Evolutionary conservation across 2,797 vertebrate species (phyloP).

Genomic region (Lagodon rhomboides): DNA sequence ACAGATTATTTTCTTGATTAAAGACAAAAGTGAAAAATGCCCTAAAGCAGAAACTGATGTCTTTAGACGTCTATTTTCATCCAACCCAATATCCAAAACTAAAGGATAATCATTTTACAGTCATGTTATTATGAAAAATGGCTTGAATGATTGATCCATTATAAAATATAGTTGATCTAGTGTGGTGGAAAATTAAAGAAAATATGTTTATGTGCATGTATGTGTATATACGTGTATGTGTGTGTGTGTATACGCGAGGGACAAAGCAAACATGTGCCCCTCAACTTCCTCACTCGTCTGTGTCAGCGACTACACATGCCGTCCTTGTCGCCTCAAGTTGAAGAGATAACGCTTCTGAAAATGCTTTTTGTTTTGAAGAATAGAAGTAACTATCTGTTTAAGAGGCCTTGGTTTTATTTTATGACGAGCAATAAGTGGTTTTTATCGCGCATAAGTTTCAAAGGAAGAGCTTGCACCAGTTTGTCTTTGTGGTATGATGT

Average conservation of each 20-base stretch:
- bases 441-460: constrained; percentile 30
- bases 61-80: neutral
- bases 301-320: neutral
- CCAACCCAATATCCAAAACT: neutral
- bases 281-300: constrained; percentile 38
- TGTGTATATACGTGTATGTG: neutral
- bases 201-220: neutral
- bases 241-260: neutral
- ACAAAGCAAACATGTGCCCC: constrained; percentile 24
- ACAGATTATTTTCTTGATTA: neutral
- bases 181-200: neutral
- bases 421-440: constrained; percentile 1
- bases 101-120: constrained; percentile 24
- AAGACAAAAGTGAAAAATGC: neutral
- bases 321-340: constrained; percentile 13
- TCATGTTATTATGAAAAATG: neutral
- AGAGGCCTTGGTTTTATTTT: constrained; percentile 10
- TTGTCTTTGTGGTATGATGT: constrained; percentile 42
- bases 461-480: constrained; percentile 47
- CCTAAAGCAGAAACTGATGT: neutral
- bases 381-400: constrained; percentile 15
- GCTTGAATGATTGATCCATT: neutral
- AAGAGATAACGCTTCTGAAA: constrained; percentile 15
- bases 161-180: neutral
- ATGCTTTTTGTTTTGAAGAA: constrained; percentile 18